phyloP scores from a whole-genome alignment of 2,113 vertebrate genomes.

The Puntigrus tetrazona region DNA sequence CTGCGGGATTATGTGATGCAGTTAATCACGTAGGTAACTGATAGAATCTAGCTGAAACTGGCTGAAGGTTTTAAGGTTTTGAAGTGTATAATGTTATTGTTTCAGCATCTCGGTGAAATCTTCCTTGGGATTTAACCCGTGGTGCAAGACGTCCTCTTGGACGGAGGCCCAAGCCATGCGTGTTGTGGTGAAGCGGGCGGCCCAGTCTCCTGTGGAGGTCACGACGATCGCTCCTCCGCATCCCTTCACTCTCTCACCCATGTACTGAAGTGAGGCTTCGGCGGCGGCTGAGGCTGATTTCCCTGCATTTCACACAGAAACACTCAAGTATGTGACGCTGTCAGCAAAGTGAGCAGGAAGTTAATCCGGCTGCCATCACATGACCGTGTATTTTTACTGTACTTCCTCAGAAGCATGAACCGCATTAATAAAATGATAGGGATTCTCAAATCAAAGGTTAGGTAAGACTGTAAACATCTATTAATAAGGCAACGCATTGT shows the following conservation, averaged over 20 bases:
- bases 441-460: not conserved
- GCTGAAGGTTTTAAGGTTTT: not conserved
- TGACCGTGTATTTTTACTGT: not conserved
- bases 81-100: not conserved
- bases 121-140: conserved; percentile 69
- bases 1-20: no score
- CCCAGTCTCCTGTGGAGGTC: conserved; percentile 71
- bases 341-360: conserved; percentile 16
- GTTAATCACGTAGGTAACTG: not conserved
- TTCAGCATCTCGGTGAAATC: conserved; percentile 51
- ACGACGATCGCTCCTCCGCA: conserved; percentile 70
- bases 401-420: not conserved
- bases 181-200: conserved; percentile 71
- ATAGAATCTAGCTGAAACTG: not conserved
- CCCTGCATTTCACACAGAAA: conserved; percentile 55
- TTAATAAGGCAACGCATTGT: not conserved
- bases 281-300: conserved; percentile 61
- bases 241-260: conserved; percentile 71
- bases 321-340: not conserved
- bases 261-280: conserved; percentile 67
- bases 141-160: conserved; percentile 66
- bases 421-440: not conserved
- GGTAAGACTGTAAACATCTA: not conserved
- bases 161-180: conserved; percentile 71
- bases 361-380: not conserved